Evolutionary conservation across 2,113 vertebrate species (phyloP), one percentile per base, ranked within the genome.

Genomic region (Onychorhynchus coronatus): DNA sequence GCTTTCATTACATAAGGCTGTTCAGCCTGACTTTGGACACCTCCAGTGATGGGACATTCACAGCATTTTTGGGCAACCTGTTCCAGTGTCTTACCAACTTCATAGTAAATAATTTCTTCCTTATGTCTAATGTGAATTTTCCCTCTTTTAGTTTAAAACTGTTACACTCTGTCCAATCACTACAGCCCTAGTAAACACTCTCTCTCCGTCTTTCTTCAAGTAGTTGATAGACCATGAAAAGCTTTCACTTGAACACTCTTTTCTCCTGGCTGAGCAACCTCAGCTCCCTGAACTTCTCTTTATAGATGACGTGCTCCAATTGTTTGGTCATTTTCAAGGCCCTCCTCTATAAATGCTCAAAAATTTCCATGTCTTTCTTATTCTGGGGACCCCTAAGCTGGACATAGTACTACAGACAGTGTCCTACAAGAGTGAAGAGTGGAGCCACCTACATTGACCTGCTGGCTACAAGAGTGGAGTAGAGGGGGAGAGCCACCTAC

Each of bases 401-500:
- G 22, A 37, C 1, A 1, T 8, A 47, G 18, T 37, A 47, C 5
- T 67, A 19, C 6, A 58, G 7, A 4, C 16, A 7, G 11, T 6
- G 2, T 68, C 22, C 63, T 39, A 46, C 4, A 2, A 79, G 5
- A 83, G 37, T 3, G n/a, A n/a, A n/a, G n/a, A n/a, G n/a, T n/a
- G n/a, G n/a, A n/a, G n/a, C n/a, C n/a, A n/a, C n/a, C n/a, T n/a
- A n/a, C n/a, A n/a, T n/a, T n/a, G n/a, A 37, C 17, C 18, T 83
- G 11, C 24, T 83, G 24, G 14, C 14, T 20, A 23, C 14, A 21
- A n/a, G n/a, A n/a, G n/a, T n/a, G n/a, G n/a, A n/a, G n/a, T n/a
- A n/a, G n/a, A n/a, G n/a, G n/a, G n/a, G n/a, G n/a, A n/a, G n/a
- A n/a, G n/a, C n/a, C n/a, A n/a, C n/a, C n/a, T n/a, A n/a, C n/a